A percentile compares a stretch with the other conserved stretches of the same genome.
Conservation (phyloP, 2,888 invertebrate species). For the Andrena praecox region DNA sequence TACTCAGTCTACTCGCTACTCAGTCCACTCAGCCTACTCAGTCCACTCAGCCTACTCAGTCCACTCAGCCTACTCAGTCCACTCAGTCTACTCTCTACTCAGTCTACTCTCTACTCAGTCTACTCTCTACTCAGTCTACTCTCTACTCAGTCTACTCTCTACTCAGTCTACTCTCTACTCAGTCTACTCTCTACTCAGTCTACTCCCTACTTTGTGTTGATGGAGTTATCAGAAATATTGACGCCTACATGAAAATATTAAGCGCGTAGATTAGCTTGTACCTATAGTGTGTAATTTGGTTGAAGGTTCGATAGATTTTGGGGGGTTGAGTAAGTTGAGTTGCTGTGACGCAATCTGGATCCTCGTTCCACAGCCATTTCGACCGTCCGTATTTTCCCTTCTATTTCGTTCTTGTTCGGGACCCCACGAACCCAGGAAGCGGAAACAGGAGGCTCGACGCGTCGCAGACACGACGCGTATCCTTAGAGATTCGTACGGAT, state of each 20-base stretch:
- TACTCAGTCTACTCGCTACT: too few species aligned
- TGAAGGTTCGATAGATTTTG: slow-evolving; percentile 1
- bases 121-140: too few species aligned
- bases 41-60: too few species aligned
- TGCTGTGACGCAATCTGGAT: slow-evolving; percentile 26
- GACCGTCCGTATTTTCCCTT: slow-evolving; percentile 18
- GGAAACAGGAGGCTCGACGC: slow-evolving; percentile 51
- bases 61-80: too few species aligned
- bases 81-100: too few species aligned
- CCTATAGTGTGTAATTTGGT: background rate
- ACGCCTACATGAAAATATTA: background rate
- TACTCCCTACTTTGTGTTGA: too few species aligned
- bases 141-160: too few species aligned
- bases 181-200: too few species aligned
- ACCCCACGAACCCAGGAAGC: slow-evolving; percentile 32
- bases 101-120: too few species aligned
- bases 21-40: too few species aligned
- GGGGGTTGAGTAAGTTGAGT: slow-evolving; percentile 15
- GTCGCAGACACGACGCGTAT: slow-evolving; percentile 45
- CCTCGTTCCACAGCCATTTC: background rate
- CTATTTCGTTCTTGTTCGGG: slow-evolving; percentile 17
- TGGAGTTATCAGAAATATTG: too few species aligned
- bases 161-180: too few species aligned
- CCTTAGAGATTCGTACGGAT: slow-evolving; percentile 54
- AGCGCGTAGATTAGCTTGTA: background rate